phyloP scores from a whole-genome alignment of 2,888 invertebrate species.

The Cheiracanthium punctorium region DNA sequence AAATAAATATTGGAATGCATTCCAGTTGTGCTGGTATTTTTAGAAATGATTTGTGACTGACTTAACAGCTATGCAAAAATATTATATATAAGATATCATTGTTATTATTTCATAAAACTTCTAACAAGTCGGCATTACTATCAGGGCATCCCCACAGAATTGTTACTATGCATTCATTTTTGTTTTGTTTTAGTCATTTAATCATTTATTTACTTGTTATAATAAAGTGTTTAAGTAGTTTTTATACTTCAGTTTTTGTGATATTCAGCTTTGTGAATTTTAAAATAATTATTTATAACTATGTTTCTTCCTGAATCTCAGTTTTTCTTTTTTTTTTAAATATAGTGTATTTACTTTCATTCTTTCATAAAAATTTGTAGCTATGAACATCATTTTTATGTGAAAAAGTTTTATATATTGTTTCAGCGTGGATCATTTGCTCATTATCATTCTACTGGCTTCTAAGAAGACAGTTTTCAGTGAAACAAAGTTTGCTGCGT shows the following conservation, averaged over 20 bases:
- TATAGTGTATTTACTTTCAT: background rate
- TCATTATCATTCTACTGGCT: background rate
- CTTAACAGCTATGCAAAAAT: background rate
- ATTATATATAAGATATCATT: too few species aligned
- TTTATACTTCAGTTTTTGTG: background rate
- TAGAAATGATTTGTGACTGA: background rate
- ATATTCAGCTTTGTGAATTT: background rate
- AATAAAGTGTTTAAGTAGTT: background rate
- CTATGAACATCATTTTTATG: background rate
- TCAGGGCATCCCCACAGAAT: too few species aligned
- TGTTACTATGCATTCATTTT: background rate
- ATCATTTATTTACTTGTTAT: background rate
- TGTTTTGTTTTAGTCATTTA: background rate
- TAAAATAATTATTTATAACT: background rate
- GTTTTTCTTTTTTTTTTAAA: background rate
- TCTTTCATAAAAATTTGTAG: background rate
- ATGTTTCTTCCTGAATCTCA: background rate
- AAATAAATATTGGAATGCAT: background rate
- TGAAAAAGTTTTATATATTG: background rate
- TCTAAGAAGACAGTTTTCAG: background rate
- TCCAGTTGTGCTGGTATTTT: background rate
- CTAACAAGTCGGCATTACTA: too few species aligned
- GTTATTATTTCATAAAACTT: too few species aligned
- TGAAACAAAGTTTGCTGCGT: background rate
- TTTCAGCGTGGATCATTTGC: background rate